Evolutionary conservation across 35 echinoderm and acorn worm species (phyloP), one percentile per base, ranked within the genome.

Genomic region (Heliocidaris tuberculata): DNA sequence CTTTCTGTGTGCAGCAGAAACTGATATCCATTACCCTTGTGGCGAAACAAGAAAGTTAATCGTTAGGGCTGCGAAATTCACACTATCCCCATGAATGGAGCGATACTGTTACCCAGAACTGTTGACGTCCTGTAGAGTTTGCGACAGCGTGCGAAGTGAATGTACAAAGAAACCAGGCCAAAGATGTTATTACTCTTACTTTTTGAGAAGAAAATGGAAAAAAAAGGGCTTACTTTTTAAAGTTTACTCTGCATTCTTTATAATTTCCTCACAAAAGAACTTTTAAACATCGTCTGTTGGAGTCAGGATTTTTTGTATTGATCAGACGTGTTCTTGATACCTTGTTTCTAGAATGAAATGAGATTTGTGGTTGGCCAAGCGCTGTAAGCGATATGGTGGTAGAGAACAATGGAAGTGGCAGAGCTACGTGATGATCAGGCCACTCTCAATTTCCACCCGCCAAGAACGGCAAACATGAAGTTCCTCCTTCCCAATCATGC

Each of bases 1-100:
- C 65, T 24, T 19, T 78, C 52, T 78, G 65, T 78, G 19, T 78
- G 65, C 65, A 21, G 65, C 5, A n/a, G 65, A 78, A 78, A 78
- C 65, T 24, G 65, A 78, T 78, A 78, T 78, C 65, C 65, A n/a
- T 27, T 27, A 6, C 11, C 91, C 91, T 59, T 59, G 47, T 59
- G 91, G 91, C 91, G 56, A 93, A 52, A 59, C 91, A 49, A 93
- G 91, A 93, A 93, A 52, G 91, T 93, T 93, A 93, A 93, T 93
- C 91, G 91, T 48, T 93, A 16, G 91, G 91, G 91, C 50, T 93
- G 91, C 50, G 50, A 93, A 93, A 93, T 93, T 32, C 50, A 93
- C 91, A 93, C 29, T 93, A 30, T 52, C n/a, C 9, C 9, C 50
- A 30, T 52, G 91, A 93, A 93, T 89, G 47, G 47, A 93, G 50